phyloP scores from a whole-genome alignment of 2,113 vertebrate species.

The Salvator merianae region DNA sequence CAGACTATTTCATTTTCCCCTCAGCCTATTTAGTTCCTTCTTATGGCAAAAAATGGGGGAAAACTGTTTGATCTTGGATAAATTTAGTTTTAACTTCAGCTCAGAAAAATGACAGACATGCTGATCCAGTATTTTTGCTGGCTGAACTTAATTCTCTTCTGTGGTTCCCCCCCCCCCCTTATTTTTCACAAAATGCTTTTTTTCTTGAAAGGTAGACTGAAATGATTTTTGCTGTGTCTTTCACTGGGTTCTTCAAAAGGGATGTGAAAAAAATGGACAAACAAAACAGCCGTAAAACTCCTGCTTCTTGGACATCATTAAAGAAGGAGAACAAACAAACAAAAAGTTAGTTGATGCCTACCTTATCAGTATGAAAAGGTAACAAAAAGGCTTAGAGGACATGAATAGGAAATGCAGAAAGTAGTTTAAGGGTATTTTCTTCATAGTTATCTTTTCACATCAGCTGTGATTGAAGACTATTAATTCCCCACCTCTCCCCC shows the following conservation, averaged over 20 bases:
- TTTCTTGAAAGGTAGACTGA: constrained; percentile 56
- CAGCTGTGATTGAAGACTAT: too few relatives aligned
- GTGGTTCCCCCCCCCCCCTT: constrained; percentile 11
- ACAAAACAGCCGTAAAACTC: not conserved
- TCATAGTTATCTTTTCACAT: too few relatives aligned
- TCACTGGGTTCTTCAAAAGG: not conserved
- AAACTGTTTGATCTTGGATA: constrained; percentile 29
- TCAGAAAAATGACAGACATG: constrained; percentile 4
- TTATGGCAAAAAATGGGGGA: not conserved
- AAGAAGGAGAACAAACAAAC: too few relatives aligned
- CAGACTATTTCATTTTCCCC: constrained; percentile 1
- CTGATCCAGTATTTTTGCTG: constrained; percentile 33
- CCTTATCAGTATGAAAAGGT: too few relatives aligned
- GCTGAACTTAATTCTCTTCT: constrained; percentile 35
- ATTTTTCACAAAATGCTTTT: constrained; percentile 47
- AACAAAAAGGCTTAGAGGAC: too few relatives aligned
- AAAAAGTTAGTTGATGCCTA: too few relatives aligned
- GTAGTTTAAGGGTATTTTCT: too few relatives aligned
- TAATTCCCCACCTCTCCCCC: too few relatives aligned
- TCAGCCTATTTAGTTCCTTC: constrained; percentile 35
- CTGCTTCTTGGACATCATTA: too few relatives aligned
- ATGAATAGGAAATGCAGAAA: too few relatives aligned
- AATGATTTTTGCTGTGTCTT: constrained; percentile 49
- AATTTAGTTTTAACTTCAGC: constrained; percentile 36
- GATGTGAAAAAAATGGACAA: not conserved